Evolutionary conservation across 2,888 invertebrate genomes (phyloP), one percentile per base, ranked within the genome.

Genomic region (Blastobasis lacticolella): DNA sequence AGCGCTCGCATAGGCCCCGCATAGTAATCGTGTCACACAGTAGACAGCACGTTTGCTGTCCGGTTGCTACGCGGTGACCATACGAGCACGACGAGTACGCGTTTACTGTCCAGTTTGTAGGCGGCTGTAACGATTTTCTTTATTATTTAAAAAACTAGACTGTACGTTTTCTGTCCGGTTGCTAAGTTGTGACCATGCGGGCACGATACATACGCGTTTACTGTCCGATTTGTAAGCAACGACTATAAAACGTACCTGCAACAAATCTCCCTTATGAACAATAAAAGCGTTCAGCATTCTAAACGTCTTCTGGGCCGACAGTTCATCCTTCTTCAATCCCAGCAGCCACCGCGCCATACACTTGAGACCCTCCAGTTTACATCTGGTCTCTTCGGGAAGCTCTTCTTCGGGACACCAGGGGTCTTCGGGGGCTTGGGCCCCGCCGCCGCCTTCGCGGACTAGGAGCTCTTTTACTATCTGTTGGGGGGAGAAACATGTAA

Each of bases 271-370:
- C 69, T 97, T 95, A 75, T 97, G 96, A 57, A 95, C 91, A 46
- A 99, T 95, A 71, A 98, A 97, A 1, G 97, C 97, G 69, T 95
- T 95, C 42, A 98, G 84, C 94, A 99, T 96, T 54, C 97, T 91
- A 82, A 98, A 95, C 3, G 98, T 98, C 80, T 97, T 97, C 81
- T 95, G 95, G 0, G 96, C 97, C 0, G 96, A 95, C 10, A 95
- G 90, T 55, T 94, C 94, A 70, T 97, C 96, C 54, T 93, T 93
- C 81, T 96, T 97, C 50, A 98, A 85, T 0, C 98, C 98, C 42
- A 97, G 87, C 45, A 98, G 86, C 98, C 98, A 98, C 47, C 98
- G 92, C 0, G 97, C 97, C 94, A 99, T 97, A 57, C 97, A 94
- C 81, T 99, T 99, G 67, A 98, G 91, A 0, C 96, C 98, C 79